A percentile compares a stretch with the other conserved stretches of the same genome.
Evolutionary conservation across 2,113 vertebrate genomes (phyloP).

Genomic region (Oreochromis spilurus): DNA sequence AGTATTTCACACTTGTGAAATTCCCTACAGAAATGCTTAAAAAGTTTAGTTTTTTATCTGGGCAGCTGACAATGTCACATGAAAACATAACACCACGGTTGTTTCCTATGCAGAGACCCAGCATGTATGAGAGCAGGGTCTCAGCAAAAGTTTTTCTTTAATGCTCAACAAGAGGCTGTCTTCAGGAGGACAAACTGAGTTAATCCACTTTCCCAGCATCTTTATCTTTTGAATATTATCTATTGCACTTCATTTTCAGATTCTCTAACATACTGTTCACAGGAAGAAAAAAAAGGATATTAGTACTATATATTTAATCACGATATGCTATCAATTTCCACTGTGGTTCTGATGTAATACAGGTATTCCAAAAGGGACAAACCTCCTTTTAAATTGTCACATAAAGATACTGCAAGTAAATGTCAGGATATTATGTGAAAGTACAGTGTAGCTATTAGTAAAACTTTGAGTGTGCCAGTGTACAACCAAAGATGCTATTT

Average conservation of each 20-base stretch:
- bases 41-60: slow-evolving; percentile 3
- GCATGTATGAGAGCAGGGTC: neutral
- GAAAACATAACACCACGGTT: neutral
- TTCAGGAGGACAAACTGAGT: neutral
- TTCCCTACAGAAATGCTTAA: neutral
- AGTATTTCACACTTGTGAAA: slow-evolving; percentile 30
- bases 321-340: neutral
- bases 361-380: neutral
- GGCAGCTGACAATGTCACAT: slow-evolving; percentile 11
- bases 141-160: neutral
- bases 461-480: neutral
- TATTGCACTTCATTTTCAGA: neutral
- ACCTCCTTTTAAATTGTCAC: neutral
- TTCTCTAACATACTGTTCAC: neutral
- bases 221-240: neutral
- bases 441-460: neutral
- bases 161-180: neutral
- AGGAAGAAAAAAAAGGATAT: neutral
- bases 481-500: neutral
- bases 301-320: neutral
- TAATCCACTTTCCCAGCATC: neutral
- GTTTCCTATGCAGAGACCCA: neutral
- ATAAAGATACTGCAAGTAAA: neutral
- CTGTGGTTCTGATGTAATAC: neutral
- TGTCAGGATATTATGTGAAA: neutral